Conservation (phyloP, 2,797 vertebrate species). For the Rhinoraja longicauda region DNA sequence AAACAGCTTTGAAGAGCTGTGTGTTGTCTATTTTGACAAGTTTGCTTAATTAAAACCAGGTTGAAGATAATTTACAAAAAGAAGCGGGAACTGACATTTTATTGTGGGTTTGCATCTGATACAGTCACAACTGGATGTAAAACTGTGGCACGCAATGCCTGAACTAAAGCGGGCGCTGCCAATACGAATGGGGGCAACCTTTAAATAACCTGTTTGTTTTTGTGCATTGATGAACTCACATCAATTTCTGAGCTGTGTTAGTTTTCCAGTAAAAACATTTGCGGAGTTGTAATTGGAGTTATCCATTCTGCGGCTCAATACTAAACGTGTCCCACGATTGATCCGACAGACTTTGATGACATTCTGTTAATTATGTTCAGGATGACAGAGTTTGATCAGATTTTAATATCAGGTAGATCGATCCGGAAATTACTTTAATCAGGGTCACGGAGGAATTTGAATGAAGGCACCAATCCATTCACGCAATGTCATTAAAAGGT, state of each 20-base stretch:
- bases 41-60: neutral
- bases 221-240: neutral
- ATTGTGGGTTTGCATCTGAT: neutral
- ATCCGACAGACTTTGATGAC: neutral
- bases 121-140: no score
- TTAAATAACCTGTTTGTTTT: neutral
- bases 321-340: constrained; percentile 29
- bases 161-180: no score
- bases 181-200: neutral
- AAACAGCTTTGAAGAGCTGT: neutral
- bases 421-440: constrained; percentile 16
- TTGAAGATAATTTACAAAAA: neutral
- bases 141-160: no score
- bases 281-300: constrained; percentile 11
- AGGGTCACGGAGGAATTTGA: constrained; percentile 26
- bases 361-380: constrained; percentile 22
- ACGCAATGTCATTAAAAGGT: constrained; percentile 24
- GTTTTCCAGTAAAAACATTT: constrained; percentile 13
- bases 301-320: neutral
- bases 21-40: neutral
- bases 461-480: constrained; percentile 28
- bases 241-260: neutral
- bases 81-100: neutral
- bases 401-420: constrained; percentile 11
- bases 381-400: constrained; percentile 21